These are phyloP conservation scores for Peromyscus californicus DNA, from an alignment of 2,113 vertebrate genomes.

Conservation along the genomic window DNA sequence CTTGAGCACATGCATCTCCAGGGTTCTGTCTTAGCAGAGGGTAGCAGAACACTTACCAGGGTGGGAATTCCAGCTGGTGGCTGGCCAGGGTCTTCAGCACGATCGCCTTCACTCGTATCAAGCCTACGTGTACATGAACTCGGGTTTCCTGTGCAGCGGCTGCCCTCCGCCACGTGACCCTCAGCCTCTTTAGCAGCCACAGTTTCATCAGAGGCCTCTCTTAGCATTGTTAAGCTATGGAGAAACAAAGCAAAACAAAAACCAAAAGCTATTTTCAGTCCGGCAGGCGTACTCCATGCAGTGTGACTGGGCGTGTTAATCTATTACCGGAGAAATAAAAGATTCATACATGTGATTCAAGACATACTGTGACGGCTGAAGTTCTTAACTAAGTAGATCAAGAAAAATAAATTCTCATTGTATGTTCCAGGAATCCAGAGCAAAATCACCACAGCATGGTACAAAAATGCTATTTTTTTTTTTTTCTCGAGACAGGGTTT, in stretches of 20 bases:
- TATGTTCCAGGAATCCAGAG: background rate
- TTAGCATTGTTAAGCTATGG: conserved; percentile 86
- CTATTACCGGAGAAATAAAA: background rate
- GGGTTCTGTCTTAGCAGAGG: fast-evolving
- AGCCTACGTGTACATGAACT: background rate
- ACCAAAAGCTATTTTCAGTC: background rate
- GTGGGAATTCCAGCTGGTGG: conserved; percentile 58
- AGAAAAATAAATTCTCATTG: background rate
- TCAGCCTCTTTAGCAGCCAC: conserved; percentile 78
- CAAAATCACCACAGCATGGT: background rate
- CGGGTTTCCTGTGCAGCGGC: background rate
- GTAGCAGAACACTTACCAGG: conserved; percentile 83
- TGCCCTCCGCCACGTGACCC: conserved; percentile 53
- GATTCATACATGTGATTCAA: background rate
- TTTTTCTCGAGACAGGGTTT: too few relatives aligned
- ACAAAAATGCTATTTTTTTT: conserved; percentile 3
- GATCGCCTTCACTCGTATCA: conserved; percentile 44
- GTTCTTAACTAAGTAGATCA: background rate
- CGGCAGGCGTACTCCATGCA: background rate
- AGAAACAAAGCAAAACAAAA: conserved; percentile 20
- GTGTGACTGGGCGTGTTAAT: fast-evolving
- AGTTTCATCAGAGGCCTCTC: conserved; percentile 83
- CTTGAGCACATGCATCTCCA: background rate
- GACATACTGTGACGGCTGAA: background rate
- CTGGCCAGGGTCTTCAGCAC: conserved; percentile 29